Conservation (phyloP, 2,113 vertebrate genomes). For the Odocoileus virginianus region DNA sequence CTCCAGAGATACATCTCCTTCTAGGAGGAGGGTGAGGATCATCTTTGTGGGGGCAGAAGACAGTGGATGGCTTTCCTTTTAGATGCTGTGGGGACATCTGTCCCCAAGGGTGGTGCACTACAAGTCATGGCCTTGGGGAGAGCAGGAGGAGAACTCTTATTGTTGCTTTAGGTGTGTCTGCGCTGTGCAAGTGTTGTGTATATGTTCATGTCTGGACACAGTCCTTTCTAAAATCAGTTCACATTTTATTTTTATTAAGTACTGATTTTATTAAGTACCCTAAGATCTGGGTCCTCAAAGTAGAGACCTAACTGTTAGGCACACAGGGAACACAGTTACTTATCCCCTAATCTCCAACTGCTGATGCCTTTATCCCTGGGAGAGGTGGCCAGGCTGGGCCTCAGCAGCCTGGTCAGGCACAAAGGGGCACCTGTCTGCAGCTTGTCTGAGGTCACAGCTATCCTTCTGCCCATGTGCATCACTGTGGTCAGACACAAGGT, state of each 20-base stretch:
- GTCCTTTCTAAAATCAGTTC: background rate
- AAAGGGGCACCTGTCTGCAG: background rate
- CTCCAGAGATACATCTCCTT: background rate
- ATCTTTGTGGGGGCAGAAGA: background rate
- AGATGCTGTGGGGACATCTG: too few species aligned
- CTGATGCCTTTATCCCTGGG: background rate
- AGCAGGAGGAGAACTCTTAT: background rate
- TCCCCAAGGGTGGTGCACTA: background rate
- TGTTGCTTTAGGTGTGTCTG: background rate
- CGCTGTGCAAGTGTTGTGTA: background rate
- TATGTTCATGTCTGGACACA: background rate
- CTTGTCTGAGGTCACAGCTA: fast-evolving
- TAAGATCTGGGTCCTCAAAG: background rate
- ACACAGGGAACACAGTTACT: too few species aligned
- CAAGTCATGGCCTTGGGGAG: background rate
- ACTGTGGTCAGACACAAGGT: too few species aligned
- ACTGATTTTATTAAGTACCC: background rate
- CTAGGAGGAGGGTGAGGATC: background rate
- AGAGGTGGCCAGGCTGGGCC: background rate
- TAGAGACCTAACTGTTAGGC: background rate
- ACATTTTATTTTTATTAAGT: background rate
- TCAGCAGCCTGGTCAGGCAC: background rate
- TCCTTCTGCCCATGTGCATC: too few species aligned
- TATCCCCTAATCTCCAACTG: background rate
- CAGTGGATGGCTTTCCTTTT: background rate